Base-by-base conservation (phyloP, 2,113 vertebrate genomes). In the Malurus cyaneus region DNA sequence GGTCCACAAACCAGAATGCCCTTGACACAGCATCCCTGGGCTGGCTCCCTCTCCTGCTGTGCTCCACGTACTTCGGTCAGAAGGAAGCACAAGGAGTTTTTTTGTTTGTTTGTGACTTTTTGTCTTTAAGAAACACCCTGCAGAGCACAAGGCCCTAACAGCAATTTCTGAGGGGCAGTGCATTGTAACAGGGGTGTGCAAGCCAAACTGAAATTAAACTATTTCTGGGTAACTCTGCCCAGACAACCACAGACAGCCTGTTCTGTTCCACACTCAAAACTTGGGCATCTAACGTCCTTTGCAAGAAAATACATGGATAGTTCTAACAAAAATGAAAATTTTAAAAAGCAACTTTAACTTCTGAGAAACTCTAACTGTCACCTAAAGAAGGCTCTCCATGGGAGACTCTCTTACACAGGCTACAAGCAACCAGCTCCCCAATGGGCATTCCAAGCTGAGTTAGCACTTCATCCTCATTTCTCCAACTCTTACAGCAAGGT, bases 371-470 rank as follows among this genome's bases (percentile, higher is more conserved):
- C 28, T 44, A 41, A 42, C 20, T 8, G 4, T n/a, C 41, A n/a
- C 3, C n/a, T 28, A 44, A 56, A 74, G 36, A 69, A 9, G 8
- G 65, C 24, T 42, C 49, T 81, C 56, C 32, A 36, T 0, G 0
- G 23, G 16, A 59, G 46, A 36, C 24, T 52, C 44, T 23, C 39
- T 62, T 26, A 15, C 6, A 34, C 0, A 6, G 44, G 39, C 47
- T 62, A 18, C 5, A 74, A 39, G 25, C 39, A 50, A 26, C 28
- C 13, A 28, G 44, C 21, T 36, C 26, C 18, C 12, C 11, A 69
- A 3, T 0, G 0, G 16, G 11, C 11, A 60, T 32, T 39, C 67
- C 15, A 64, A 44, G 15, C 39, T 36, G 59, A 54, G 9, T 14
- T 5, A 29, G 25, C 13, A 15, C 12, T 64, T 66, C 5, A 59